phyloP scores from a whole-genome alignment of 1,140 invertebrate species.

The Lasioglossum albipes region DNA sequence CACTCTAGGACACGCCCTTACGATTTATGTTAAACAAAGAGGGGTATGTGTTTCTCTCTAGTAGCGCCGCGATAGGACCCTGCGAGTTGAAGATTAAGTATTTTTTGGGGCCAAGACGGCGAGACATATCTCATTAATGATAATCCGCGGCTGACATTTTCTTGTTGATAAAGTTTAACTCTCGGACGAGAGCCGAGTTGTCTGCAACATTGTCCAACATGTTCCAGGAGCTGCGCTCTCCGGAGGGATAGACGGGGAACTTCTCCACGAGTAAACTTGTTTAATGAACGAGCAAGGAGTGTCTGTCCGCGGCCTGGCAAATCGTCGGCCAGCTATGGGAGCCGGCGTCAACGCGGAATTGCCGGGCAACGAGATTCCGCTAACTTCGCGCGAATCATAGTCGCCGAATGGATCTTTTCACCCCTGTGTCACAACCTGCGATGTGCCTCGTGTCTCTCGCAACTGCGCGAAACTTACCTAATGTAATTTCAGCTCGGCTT shows the following conservation, averaged over 20 bases:
- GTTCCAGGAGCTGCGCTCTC: background rate
- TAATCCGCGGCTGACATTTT: background rate
- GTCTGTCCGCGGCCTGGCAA: conserved; percentile 47
- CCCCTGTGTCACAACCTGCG: background rate
- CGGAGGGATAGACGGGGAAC: background rate
- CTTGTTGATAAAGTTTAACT: background rate
- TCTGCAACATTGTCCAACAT: background rate
- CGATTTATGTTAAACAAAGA: too few relatives aligned
- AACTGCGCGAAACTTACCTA: conserved; percentile 48
- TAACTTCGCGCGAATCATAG: conserved; percentile 45
- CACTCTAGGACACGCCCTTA: too few relatives aligned
- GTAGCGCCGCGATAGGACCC: too few relatives aligned
- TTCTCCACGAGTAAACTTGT: conserved; percentile 47
- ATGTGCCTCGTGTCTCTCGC: conserved; percentile 3
- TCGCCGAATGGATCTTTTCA: conserved; percentile 56
- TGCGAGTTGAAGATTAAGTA: too few relatives aligned
- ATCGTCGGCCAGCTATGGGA: conserved; percentile 31
- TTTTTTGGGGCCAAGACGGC: background rate
- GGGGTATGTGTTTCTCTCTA: too few relatives aligned
- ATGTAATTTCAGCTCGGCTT: conserved; percentile 37
- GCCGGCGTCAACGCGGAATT: conserved; percentile 40
- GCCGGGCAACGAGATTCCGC: conserved; percentile 46
- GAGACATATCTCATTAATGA: background rate
- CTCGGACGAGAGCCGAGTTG: background rate
- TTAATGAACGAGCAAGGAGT: conserved; percentile 57